Evolutionary conservation across 2,888 invertebrate species (phyloP), one percentile per base, ranked within the genome.

Genomic region (Alsophila aescularia): DNA sequence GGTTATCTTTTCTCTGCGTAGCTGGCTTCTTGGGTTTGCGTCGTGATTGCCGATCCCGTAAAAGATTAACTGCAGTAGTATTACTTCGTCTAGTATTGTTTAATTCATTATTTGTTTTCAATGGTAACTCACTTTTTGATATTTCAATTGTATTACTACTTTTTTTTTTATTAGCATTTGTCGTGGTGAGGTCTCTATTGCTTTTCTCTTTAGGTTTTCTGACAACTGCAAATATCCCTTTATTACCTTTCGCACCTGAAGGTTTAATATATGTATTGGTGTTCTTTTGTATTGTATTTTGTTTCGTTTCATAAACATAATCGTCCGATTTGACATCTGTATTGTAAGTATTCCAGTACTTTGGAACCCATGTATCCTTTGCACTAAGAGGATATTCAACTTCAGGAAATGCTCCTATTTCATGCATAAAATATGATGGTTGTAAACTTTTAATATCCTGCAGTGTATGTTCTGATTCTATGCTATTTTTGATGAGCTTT

Each of bases 311-410:
- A 40, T 8, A 32, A 18, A 21, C 41, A 14, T 58, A 51, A 35
- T 47, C 45, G 18, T 58, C 40, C 3, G 35, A 24, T 6, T 63
- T 45, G 5, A 47, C 45, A 44, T 60, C 41, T 27, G 62, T 24
- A 27, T 54, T 50, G 13, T 60, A 53, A 21, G 65, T 62, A 51
- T 76, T 77, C 81, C 83, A 83, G 60, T 77, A 85, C 42, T 72
- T 77, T 1, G 81, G 79, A 13, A 53, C 62, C 87, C 85, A 86
- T 4, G 76, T 77, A 14, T 88, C 88, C 44, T 69, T 70, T 37
- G 72, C 72, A 37, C 69, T 75, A 6, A 83, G 59, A 9, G 89
- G 89, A 67, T 87, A 89, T 60, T 85, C 80, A 1, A 87, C 80
- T 59, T 86, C 84, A 14, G 88, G 87, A 67, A 87, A 90, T 13